phyloP scores from a whole-genome alignment of 1,140 invertebrate species.

The Trypoxylus dichotomus region DNA sequence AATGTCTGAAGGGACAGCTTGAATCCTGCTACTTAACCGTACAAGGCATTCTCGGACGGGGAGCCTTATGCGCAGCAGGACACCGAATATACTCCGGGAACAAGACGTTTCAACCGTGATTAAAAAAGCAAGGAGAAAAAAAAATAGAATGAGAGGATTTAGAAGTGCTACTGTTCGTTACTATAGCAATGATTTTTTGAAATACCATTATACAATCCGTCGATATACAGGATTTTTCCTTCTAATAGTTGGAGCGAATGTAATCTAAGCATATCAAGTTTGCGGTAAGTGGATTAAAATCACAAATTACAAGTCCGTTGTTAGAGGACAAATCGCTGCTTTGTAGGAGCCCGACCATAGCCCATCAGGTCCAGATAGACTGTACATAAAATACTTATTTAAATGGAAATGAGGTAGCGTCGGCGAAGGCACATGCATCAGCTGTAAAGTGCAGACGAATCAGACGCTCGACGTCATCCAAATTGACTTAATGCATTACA shows the following conservation, averaged over 20 bases:
- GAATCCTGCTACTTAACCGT: constrained; percentile 35
- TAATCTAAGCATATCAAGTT: too few relatives aligned
- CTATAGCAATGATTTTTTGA: not conserved
- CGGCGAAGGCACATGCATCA: constrained; percentile 31
- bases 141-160: not conserved
- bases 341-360: not conserved
- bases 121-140: constrained; percentile 2
- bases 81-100: constrained; percentile 11
- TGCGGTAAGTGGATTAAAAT: too few relatives aligned
- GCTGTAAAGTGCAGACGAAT: constrained; percentile 35
- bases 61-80: not conserved
- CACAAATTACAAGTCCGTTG: too few relatives aligned
- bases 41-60: constrained; percentile 12
- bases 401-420: constrained; percentile 34
- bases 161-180: not conserved
- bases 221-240: not conserved
- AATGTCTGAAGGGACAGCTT: constrained; percentile 29
- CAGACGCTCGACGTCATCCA: constrained; percentile 31
- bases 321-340: not conserved
- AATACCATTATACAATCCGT: not conserved
- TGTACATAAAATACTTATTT: constrained; percentile 32
- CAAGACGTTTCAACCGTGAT: constrained; percentile 20
- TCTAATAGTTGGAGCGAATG: not conserved
- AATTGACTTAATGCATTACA: constrained; percentile 38
- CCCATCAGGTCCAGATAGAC: not conserved